Evolutionary conservation across 2,888 invertebrate species (phyloP).

Genomic region (Acrocera orbiculus): DNA sequence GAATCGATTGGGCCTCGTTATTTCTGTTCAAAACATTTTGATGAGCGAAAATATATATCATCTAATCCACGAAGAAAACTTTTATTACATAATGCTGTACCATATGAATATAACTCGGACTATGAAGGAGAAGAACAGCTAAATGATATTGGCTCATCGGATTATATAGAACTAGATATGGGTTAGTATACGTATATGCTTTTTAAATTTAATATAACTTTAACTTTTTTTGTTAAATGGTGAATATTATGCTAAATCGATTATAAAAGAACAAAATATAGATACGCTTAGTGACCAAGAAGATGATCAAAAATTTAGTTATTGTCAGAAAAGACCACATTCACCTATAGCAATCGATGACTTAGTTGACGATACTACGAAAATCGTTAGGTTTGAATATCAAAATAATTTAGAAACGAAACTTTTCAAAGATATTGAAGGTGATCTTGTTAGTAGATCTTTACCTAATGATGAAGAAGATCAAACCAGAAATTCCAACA

Average conservation of each 20-base stretch:
- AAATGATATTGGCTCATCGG: not conserved
- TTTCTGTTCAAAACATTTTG: constrained; percentile 11
- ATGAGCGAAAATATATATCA: constrained; percentile 9
- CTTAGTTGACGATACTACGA: not conserved
- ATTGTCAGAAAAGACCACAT: no score
- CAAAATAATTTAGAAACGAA: not conserved
- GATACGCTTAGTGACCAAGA: no score
- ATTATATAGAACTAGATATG: not conserved
- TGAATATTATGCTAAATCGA: no score
- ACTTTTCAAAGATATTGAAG: no score
- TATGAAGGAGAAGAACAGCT: constrained; percentile 4
- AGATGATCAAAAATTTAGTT: no score
- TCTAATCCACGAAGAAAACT: constrained; percentile 9
- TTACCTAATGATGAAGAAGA: not conserved
- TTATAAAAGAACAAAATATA: no score
- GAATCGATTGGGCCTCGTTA: no score
- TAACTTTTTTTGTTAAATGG: no score
- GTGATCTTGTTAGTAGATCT: no score
- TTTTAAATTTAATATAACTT: no score
- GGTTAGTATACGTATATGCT: no score
- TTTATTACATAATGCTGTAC: constrained; percentile 7
- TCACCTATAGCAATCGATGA: no score
- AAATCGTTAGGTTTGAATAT: not conserved
- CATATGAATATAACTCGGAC: constrained; percentile 3
- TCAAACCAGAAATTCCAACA: not conserved